Conservation (phyloP, 2,888 invertebrate species). For the Conus canariensis region DNA sequence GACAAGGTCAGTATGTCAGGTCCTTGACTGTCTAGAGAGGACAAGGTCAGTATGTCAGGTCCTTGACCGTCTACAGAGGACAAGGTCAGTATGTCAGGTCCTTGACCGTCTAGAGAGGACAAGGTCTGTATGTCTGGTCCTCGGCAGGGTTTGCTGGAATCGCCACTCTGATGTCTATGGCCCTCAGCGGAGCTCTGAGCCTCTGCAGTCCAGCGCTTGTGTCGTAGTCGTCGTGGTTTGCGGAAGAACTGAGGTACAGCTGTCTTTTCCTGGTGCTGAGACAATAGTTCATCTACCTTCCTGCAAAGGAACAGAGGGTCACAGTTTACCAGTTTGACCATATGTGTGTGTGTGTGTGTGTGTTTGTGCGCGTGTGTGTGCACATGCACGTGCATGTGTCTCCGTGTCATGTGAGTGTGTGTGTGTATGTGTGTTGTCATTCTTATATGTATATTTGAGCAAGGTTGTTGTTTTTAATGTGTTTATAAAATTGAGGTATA, state of each 20-base stretch:
- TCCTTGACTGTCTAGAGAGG: no score
- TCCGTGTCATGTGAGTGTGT: slow-evolving; percentile 11
- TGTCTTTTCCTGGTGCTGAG: not conserved
- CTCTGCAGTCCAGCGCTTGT: not conserved
- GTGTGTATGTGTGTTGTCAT: slow-evolving; percentile 20
- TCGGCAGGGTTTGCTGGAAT: no score
- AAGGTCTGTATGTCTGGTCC: no score
- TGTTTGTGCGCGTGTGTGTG: slow-evolving; percentile 3
- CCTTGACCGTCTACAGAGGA: no score
- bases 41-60: no score
- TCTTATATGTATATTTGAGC: not conserved
- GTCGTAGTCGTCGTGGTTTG: not conserved
- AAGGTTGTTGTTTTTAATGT: not conserved
- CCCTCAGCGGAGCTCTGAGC: not conserved
- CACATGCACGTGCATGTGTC: not conserved
- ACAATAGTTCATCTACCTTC: not conserved
- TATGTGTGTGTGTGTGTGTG: slow-evolving; percentile 9
- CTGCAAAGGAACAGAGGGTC: not conserved
- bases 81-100: no score
- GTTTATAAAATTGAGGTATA: no score
- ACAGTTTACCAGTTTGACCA: not conserved
- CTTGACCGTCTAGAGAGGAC: no score
- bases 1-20: no score
- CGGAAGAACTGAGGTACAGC: not conserved
- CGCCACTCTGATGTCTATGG: not conserved